Evolutionary conservation across 2,113 vertebrate species (phyloP).

Genomic region (Poeciliopsis prolifica): DNA sequence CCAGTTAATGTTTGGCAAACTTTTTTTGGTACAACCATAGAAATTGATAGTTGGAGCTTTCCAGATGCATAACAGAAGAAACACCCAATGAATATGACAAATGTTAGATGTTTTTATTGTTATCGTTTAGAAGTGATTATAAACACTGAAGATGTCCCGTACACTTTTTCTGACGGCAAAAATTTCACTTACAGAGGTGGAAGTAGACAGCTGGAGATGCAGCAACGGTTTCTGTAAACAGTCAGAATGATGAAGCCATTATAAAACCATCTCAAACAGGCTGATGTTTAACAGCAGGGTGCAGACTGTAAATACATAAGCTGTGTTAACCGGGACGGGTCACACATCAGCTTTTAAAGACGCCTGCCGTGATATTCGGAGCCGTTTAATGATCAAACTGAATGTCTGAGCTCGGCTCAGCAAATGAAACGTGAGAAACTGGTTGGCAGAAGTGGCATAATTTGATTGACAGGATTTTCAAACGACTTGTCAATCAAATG

Average conservation of each 20-base stretch:
- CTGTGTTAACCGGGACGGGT: background rate
- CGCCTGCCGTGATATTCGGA: background rate
- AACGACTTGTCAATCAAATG: too few relatives aligned
- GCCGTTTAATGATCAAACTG: background rate
- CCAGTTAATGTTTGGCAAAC: too few relatives aligned
- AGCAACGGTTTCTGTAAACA: background rate
- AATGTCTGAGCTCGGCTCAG: background rate
- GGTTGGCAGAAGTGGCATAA: too few relatives aligned
- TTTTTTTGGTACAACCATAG: background rate
- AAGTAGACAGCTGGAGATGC: background rate
- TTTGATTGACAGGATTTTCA: too few relatives aligned
- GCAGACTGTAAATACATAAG: background rate
- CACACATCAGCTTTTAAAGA: background rate
- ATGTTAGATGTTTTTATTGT: background rate
- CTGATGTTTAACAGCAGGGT: background rate
- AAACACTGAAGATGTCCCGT: background rate
- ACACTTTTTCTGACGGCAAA: background rate
- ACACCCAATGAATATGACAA: background rate
- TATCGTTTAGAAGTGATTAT: background rate
- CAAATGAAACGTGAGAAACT: background rate
- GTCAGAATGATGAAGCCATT: background rate
- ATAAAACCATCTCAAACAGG: background rate
- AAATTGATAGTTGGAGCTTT: background rate
- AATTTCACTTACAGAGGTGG: background rate
- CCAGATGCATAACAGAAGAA: background rate